Evolutionary conservation across 1,140 invertebrate species (phyloP).

Genomic region (Bombus pyrosoma): DNA sequence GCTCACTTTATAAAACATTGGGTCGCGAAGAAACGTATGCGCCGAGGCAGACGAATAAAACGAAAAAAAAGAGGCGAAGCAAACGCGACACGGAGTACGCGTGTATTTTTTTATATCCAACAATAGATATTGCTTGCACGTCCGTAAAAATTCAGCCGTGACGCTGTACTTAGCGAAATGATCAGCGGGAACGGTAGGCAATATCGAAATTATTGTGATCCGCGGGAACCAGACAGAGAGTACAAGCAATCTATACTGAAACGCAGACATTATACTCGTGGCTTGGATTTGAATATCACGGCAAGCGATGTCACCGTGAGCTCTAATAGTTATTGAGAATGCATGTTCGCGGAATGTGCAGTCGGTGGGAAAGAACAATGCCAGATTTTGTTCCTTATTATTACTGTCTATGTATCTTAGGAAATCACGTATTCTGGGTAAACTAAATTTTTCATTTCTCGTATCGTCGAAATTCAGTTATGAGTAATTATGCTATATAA

Average conservation of each 20-base stretch:
- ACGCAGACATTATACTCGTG: slow-evolving; percentile 78
- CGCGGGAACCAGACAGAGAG: slow-evolving; percentile 70
- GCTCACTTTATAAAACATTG: slow-evolving; percentile 39
- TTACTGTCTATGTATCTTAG: neutral
- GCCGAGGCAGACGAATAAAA: slow-evolving; percentile 34
- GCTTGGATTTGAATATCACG: slow-evolving; percentile 81
- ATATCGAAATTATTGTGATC: slow-evolving; percentile 82
- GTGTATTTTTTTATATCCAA: slow-evolving; percentile 37
- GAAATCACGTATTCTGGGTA: neutral
- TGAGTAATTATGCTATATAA: neutral
- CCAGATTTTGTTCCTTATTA: neutral
- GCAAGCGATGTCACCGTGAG: slow-evolving; percentile 77
- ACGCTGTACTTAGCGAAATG: slow-evolving; percentile 78
- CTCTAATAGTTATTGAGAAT: slow-evolving; percentile 80
- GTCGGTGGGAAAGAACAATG: slow-evolving; percentile 5
- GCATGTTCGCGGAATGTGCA: slow-evolving; percentile 60
- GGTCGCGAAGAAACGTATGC: slow-evolving; percentile 37
- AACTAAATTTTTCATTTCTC: neutral
- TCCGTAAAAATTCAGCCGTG: slow-evolving; percentile 51
- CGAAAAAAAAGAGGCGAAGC: neutral
- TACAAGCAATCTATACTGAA: slow-evolving; percentile 79
- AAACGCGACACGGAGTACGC: slow-evolving; percentile 21
- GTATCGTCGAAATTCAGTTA: neutral
- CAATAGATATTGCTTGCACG: slow-evolving; percentile 46
- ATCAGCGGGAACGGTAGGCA: slow-evolving; percentile 80